Base-by-base conservation (phyloP, 2,797 vertebrate species). In the Spheniscus humboldti region DNA sequence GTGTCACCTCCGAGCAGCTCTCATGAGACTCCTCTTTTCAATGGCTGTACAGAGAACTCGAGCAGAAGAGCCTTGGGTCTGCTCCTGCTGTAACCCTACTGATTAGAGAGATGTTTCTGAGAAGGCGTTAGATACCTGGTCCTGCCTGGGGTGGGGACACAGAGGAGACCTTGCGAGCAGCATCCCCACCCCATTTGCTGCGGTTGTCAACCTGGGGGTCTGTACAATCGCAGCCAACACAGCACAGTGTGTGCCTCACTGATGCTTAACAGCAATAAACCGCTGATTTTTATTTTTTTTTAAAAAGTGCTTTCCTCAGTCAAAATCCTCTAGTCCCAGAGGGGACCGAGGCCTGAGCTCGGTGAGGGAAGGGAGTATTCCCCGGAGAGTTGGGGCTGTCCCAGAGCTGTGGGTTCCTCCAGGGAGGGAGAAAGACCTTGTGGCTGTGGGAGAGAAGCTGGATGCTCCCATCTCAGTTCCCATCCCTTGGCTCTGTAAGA, bases 131-230 rank as follows among this genome's bases (percentile, higher is more conserved):
- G 56, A 6, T 22, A n/a, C 27, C 47, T 85, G 31, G n/a, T 52
- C 41, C 50, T 86, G 63, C n/a, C 50, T 13, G 25, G 59, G 85
- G 1, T 77, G 55, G 25, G n/a, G 64, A 80, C 73, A 60, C 7
- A 8, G n/a, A 50, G 59, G 33, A 68, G 68, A 77, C 33, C 45
- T 71, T 30, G 24, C 3, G 9, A 82, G 83, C 27, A 75, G 59
- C 63, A 64, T 64, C 41, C 16, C 22, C 47, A 39, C 14, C 15
- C 71, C 0, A 0, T 62, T 41, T 39, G 37, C 66, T 76, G 48
- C 11, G 6, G 11, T 22, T 3, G 1, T 76, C 53, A 31, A 2
- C 50, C 20, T 2, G 1, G 45, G 41, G 25, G 2, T 74, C 50
- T 86, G 53, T 33, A 3, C 0, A 1, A 31, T 45, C 2, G 2